Percentiles rank a stretch among this genome's conserved stretches.
Conservation (phyloP, 2,797 vertebrate genomes). For the Chloroceryle amazona region DNA sequence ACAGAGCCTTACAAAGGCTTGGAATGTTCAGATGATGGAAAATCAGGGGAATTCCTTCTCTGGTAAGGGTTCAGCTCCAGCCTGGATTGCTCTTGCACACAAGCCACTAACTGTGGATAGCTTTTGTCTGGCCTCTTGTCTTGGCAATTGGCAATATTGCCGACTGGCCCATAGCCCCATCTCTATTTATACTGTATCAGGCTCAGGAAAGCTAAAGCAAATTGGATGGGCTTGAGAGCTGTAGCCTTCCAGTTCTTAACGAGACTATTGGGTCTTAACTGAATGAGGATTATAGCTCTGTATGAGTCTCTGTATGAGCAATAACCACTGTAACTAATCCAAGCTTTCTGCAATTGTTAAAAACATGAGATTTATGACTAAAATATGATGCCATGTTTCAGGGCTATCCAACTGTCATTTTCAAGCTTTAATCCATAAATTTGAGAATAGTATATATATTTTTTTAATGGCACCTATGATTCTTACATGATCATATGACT, state of each 20-base stretch:
- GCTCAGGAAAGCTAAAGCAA: neutral
- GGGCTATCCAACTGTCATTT: neutral
- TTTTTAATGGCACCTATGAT: neutral
- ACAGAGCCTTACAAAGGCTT: neutral
- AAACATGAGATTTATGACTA: neutral
- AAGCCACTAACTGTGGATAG: neutral
- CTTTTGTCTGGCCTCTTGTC: neutral
- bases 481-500: neutral
- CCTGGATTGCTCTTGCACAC: neutral
- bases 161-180: neutral
- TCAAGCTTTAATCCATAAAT: neutral
- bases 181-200: neutral
- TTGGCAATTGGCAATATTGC: neutral
- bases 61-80: neutral
- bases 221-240: neutral
- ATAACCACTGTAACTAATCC: neutral
- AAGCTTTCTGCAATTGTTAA: neutral
- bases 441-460: neutral
- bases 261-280: neutral
- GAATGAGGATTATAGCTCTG: neutral
- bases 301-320: neutral
- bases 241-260: neutral
- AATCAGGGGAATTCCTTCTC: neutral
- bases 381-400: neutral
- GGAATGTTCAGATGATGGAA: neutral